These are phyloP conservation scores for Drosophila repleta DNA, from an alignment of 1,140 invertebrate genomes.

Conservation along the genomic window DNA sequence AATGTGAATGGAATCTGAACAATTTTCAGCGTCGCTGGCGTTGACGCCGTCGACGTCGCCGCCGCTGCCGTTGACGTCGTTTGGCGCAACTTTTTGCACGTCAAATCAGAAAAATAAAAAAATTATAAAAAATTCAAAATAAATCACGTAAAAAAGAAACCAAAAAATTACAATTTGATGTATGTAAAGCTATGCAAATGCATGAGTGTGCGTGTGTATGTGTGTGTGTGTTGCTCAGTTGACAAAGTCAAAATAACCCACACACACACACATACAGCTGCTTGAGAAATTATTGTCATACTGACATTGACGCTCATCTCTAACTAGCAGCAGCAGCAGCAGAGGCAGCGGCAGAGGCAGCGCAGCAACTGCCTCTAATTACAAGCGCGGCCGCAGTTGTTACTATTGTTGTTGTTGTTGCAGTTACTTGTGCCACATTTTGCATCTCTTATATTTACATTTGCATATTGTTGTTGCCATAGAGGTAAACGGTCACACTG, in stretches of 20 bases:
- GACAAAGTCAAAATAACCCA: constrained; percentile 1
- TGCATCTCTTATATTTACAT: constrained; percentile 62
- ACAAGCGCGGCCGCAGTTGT: constrained; percentile 48
- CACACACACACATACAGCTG: constrained; percentile 49
- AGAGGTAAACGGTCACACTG: constrained; percentile 7
- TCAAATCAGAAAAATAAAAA: constrained; percentile 25
- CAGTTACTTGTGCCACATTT: constrained; percentile 70
- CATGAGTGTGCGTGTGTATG: constrained; percentile 11
- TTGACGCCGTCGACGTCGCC: constrained; percentile 64
- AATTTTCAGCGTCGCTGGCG: constrained; percentile 81
- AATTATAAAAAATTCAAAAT: constrained; percentile 26
- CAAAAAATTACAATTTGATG: constrained; percentile 45
- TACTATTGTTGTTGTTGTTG: constrained; percentile 36
- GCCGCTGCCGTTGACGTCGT: constrained; percentile 28
- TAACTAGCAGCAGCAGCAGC: background rate
- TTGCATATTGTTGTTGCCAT: constrained; percentile 39
- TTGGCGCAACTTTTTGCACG: constrained; percentile 48
- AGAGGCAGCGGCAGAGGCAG: constrained; percentile 1
- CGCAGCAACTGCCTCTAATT: constrained; percentile 57
- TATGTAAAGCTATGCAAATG: constrained; percentile 21
- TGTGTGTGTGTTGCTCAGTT: constrained; percentile 18
- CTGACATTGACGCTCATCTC: constrained; percentile 69
- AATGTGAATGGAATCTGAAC: constrained; percentile 84
- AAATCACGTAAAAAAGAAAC: constrained; percentile 21
- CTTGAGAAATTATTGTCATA: constrained; percentile 78